Evolutionary conservation across 1,140 invertebrate genomes (phyloP).

Genomic region (Micrasema longulum): DNA sequence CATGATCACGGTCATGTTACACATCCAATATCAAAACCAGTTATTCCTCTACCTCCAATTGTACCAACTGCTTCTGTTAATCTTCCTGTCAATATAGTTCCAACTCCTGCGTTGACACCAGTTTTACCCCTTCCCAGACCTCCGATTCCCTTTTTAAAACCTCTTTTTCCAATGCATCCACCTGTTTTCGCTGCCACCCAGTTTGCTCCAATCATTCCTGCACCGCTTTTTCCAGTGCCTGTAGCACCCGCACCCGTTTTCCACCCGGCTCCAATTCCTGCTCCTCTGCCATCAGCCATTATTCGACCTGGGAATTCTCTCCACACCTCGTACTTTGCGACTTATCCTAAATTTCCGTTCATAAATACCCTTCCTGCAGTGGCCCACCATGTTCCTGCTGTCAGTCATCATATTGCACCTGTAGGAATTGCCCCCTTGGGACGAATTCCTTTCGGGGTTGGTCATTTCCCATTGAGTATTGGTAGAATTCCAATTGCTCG

Average conservation of each 20-base stretch:
- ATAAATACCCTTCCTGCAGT: slow-evolving; percentile 56
- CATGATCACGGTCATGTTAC: slow-evolving; percentile 61
- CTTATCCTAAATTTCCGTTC: slow-evolving; percentile 63
- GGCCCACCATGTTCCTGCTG: slow-evolving; percentile 8
- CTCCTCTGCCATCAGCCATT: slow-evolving; percentile 48
- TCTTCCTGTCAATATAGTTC: slow-evolving; percentile 41
- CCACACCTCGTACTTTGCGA: slow-evolving; percentile 64
- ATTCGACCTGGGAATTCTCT: slow-evolving; percentile 63
- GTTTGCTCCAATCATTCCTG: slow-evolving; percentile 54
- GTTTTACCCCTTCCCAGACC: slow-evolving; percentile 44
- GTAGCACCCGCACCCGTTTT: slow-evolving; percentile 53
- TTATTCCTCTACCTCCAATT: slow-evolving; percentile 51
- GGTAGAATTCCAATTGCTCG: slow-evolving; percentile 38
- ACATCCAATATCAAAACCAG: slow-evolving; percentile 56
- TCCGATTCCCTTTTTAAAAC: slow-evolving; percentile 49
- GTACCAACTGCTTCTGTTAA: slow-evolving; percentile 34
- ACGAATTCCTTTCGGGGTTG: slow-evolving; percentile 48
- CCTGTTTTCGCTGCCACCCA: slow-evolving; percentile 55
- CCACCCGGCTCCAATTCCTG: slow-evolving; percentile 44
- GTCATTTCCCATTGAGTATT: slow-evolving; percentile 23
- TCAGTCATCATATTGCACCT: slow-evolving; percentile 44
- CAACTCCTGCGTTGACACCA: slow-evolving; percentile 40
- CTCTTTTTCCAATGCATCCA: slow-evolving; percentile 53
- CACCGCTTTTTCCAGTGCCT: slow-evolving; percentile 39
- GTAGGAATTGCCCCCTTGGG: slow-evolving; percentile 51